phyloP scores from a whole-genome alignment of 2,797 vertebrate genomes.

The Poeciliopsis paucimaculata region DNA sequence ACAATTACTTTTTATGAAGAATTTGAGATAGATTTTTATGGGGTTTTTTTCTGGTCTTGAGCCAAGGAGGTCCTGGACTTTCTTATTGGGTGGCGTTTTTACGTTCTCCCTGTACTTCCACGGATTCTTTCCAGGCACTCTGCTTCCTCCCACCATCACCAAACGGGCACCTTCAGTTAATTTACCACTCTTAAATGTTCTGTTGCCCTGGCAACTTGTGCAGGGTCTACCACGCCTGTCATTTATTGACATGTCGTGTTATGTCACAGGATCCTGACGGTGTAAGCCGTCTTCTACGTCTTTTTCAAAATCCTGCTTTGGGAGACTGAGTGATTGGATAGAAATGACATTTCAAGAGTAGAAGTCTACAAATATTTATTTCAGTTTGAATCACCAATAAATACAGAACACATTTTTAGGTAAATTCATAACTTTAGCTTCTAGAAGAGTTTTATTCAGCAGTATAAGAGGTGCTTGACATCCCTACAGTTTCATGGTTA shows the following conservation, averaged over 20 bases:
- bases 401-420: neutral
- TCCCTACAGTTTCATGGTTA: neutral
- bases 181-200: neutral
- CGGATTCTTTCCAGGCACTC: neutral
- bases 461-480: slow-evolving; percentile 5
- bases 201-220: neutral
- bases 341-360: neutral
- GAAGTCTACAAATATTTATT: slow-evolving; percentile 7
- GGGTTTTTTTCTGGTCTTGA: neutral
- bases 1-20: neutral
- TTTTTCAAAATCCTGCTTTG: neutral
- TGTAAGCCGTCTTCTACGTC: neutral
- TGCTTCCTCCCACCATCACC: neutral
- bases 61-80: neutral
- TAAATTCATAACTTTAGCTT: slow-evolving; percentile 8
- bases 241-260: neutral
- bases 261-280: neutral
- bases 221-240: neutral
- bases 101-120: neutral
- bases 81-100: neutral
- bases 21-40: neutral
- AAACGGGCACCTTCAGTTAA: neutral
- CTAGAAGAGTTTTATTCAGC: slow-evolving; percentile 21
- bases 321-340: neutral
- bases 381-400: slow-evolving; percentile 1